phyloP scores from a whole-genome alignment of 2,888 invertebrate genomes.

The Nudaria mundana region DNA sequence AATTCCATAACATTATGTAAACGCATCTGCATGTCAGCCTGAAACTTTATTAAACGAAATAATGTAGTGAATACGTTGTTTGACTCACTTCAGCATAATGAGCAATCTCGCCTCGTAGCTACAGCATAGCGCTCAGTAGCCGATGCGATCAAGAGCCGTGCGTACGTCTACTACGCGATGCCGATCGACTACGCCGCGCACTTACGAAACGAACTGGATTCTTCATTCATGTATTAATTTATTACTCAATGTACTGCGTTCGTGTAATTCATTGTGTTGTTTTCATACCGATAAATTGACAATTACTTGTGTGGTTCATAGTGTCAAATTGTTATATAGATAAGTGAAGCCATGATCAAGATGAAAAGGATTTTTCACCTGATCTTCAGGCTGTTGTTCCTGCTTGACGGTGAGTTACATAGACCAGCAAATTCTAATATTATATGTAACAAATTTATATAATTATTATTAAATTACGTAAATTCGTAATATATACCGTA shows the following conservation, averaged over 20 bases:
- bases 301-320: conserved; percentile 28
- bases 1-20: conserved; percentile 46
- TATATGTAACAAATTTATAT: too few relatives aligned
- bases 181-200: conserved; percentile 6
- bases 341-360: conserved; percentile 51
- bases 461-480: too few relatives aligned
- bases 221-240: too few relatives aligned
- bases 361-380: conserved; percentile 74
- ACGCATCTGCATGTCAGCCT: conserved; percentile 47
- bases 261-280: conserved; percentile 29
- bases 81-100: conserved; percentile 48
- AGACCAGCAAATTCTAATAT: too few relatives aligned
- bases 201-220: not conserved
- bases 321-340: conserved; percentile 22
- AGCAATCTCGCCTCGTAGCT: conserved; percentile 48
- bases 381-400: conserved; percentile 64
- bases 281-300: conserved; percentile 23
- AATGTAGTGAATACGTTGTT: conserved; percentile 51
- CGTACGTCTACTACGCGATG: conserved; percentile 30
- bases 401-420: conserved; percentile 63
- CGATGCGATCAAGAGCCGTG: conserved; percentile 28
- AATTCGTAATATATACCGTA: too few relatives aligned
- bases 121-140: conserved; percentile 33
- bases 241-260: conserved; percentile 12
- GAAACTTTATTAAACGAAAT: conserved; percentile 64